These are phyloP conservation scores for Tortrix viridana DNA, from an alignment of 2,888 invertebrate genomes.

Conservation along the genomic window DNA sequence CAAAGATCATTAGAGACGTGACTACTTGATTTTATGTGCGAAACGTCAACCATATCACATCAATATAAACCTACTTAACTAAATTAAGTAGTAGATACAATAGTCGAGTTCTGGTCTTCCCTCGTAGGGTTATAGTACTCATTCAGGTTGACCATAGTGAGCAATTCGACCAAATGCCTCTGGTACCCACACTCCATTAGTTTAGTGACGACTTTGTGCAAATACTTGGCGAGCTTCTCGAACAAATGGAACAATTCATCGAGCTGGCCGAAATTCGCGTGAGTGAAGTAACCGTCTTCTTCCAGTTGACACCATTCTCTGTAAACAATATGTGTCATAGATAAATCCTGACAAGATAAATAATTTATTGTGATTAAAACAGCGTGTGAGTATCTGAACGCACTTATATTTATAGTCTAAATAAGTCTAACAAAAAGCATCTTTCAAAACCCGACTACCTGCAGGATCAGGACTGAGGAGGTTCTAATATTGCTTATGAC, in stretches of 20 bases:
- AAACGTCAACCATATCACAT: no score
- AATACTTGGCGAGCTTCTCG: constrained; percentile 83
- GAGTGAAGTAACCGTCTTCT: constrained; percentile 75
- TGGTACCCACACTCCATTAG: constrained; percentile 87
- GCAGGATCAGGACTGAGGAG: no score
- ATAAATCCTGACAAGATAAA: no score
- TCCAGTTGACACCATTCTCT: constrained; percentile 84
- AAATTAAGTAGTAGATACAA: constrained; percentile 43
- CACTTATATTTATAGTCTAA: no score
- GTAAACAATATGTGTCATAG: constrained; percentile 36
- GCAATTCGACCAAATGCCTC: constrained; percentile 86
- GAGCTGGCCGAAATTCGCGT: constrained; percentile 83
- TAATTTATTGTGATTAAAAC: no score
- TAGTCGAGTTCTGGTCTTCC: constrained; percentile 57
- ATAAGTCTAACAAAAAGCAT: no score
- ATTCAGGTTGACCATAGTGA: constrained; percentile 87
- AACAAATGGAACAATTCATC: constrained; percentile 86
- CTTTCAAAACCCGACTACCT: no score
- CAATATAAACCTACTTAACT: no score
- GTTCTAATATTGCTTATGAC: no score
- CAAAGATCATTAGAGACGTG: no score
- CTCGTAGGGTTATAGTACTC: constrained; percentile 78
- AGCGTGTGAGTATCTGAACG: no score
- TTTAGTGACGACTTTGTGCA: constrained; percentile 86
- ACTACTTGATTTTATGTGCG: no score